A percentile compares a stretch with the other conserved stretches of the same genome.
Evolutionary conservation across 2,113 vertebrate species (phyloP).

Genomic region (Alethe diademata): DNA sequence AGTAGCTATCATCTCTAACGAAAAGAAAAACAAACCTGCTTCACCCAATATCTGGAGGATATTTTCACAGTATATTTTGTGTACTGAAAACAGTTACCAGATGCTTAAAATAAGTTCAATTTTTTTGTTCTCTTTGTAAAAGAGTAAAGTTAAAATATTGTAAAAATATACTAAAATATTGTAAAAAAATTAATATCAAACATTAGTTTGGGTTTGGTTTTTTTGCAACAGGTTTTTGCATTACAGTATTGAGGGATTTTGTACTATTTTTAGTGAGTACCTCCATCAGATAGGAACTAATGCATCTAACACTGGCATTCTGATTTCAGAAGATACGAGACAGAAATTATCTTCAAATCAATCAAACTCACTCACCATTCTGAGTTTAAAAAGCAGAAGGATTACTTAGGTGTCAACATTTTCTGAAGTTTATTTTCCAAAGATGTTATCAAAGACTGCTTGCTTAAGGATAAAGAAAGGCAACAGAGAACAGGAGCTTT

Average conservation of each 20-base stretch:
- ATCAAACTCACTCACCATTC: background rate
- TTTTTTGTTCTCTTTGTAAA: background rate
- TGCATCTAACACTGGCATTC: background rate
- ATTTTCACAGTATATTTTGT: background rate
- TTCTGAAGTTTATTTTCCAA: background rate
- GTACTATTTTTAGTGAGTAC: background rate
- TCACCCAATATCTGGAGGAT: background rate
- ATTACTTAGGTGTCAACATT: background rate
- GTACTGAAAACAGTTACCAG: background rate
- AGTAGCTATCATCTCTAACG: background rate
- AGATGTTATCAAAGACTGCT: background rate
- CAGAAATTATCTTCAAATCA: background rate
- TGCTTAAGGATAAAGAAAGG: background rate
- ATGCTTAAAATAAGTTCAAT: background rate
- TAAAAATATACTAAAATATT: background rate
- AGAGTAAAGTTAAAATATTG: background rate
- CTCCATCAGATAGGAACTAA: background rate
- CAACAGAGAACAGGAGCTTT: background rate
- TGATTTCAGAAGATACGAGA: background rate
- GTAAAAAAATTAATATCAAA: background rate
- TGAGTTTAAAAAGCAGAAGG: background rate
- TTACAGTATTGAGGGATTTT: background rate
- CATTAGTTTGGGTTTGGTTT: background rate
- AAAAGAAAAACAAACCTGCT: background rate
- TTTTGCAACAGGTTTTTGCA: background rate